Evolutionary conservation across 2,888 invertebrate species (phyloP), one percentile per base, ranked within the genome.

Genomic region (Gari tellinella): DNA sequence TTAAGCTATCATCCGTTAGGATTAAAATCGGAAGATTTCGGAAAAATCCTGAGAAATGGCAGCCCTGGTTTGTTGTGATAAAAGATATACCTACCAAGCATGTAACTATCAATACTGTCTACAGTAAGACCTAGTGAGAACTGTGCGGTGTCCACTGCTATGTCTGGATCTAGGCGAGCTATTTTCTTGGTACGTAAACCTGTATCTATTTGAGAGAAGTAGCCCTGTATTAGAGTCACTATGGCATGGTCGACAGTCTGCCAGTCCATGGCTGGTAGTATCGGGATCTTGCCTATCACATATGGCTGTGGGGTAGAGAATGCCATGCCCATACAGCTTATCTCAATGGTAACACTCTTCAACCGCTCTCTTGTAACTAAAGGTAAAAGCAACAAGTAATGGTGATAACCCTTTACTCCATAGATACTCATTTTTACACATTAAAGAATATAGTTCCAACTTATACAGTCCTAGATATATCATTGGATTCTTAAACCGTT

Each of bases 121-220:
- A 82, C 70, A 46, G 76, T 82, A 37, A 91, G 79, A 15, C 89
- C 91, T 8, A 91, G 76, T 0, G 82, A 77, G 58, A 79, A 77
- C 21, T 70, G 70, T 14, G 53, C 25, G 41, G 62, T 52, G 17
- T 82, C 83, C 14, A 61, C 56, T 7, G 46, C 55, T 2, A 64
- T 62, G 19, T 87, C 87, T 5, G 85, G 83, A 41, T 88, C 87
- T 19, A 86, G 80, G 15, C 87, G 76, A 51, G 75, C 81, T 12
- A 87, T 86, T 53, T 87, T 86, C 64, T 86, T 88, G 0, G 88
- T 90, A 23, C 84, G 82, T 48, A 91, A 68, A 12, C 91, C 91
- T 2, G 68, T 62, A 60, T 89, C 86, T 40, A 90, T 61, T 51
- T 86, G 84, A 12, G 66, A 69, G 40, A 89, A 81, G 77, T 90